A percentile compares a stretch with the other conserved stretches of the same genome.
phyloP scores from a whole-genome alignment of 2,888 invertebrate genomes.

The Ornithoptera priamus region DNA sequence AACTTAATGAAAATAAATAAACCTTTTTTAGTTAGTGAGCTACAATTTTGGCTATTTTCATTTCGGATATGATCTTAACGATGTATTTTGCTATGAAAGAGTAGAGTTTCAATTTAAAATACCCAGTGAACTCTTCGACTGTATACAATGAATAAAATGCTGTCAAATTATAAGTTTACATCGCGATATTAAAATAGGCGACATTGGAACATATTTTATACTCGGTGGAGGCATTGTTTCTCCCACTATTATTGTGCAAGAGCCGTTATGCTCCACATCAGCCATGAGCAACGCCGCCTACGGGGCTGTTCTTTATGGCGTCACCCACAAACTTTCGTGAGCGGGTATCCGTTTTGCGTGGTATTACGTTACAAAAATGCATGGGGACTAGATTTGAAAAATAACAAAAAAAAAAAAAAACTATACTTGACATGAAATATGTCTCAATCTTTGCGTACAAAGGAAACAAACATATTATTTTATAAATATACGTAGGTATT shows the following conservation, averaged over 20 bases:
- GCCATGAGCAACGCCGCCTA: slow-evolving; percentile 48
- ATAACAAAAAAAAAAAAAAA: slow-evolving; percentile 17
- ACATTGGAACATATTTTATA: slow-evolving; percentile 13
- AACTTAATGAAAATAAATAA: too few species aligned
- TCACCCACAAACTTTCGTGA: slow-evolving; percentile 46
- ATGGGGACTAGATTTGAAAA: slow-evolving; percentile 21
- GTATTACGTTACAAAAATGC: slow-evolving; percentile 35
- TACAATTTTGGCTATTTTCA: too few species aligned
- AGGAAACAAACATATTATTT: slow-evolving; percentile 6
- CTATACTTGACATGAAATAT: slow-evolving; percentile 27
- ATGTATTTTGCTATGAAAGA: neutral
- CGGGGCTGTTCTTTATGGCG: slow-evolving; percentile 48
- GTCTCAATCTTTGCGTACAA: slow-evolving; percentile 36
- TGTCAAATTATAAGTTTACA: slow-evolving; percentile 3
- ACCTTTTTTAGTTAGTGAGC: too few species aligned
- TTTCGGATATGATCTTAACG: neutral
- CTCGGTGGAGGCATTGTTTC: slow-evolving; percentile 33
- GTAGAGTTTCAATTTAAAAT: neutral
- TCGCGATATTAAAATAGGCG: slow-evolving; percentile 18
- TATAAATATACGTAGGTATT: too few species aligned
- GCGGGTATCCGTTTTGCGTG: slow-evolving; percentile 38
- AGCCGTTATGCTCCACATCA: slow-evolving; percentile 39
- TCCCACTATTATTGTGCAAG: slow-evolving; percentile 37
- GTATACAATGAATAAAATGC: neutral
- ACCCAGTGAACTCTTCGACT: neutral